Evolutionary conservation across 2,797 vertebrate genomes (phyloP), one percentile per base, ranked within the genome.

Genomic region (Ctenopoma multispine): DNA sequence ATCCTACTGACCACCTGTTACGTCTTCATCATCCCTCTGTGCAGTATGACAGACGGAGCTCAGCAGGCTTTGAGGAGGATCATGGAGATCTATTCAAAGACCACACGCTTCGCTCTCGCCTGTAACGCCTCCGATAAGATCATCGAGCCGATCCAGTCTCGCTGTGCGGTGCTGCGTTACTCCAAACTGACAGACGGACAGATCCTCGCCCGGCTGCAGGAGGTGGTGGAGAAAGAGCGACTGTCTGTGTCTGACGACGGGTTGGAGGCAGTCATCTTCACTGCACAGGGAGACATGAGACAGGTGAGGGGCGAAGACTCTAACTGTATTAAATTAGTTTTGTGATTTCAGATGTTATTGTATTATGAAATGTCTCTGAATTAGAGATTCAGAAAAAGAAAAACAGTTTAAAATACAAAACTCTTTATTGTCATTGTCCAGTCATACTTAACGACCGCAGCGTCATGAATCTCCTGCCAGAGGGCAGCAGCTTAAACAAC

Each of bases 51-150:
- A 0, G 98, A 99, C 9, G 98, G 98, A 9, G 98, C 98, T 4
- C 98, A 99, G 92, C 98, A 99, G 82, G 98, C 98, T 0, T 43
- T 99, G 73, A 95, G 98, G 77, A 95, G 98, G 82, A 99, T 98
- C 47, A 99, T 99, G 98, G 98, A 99, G 81, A 98, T 99, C 73
- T 99, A 99, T 89, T 99, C 97, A 5, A 99, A 98, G 86, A 99
- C 97, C 0, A 99, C 98, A 0, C 97, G 98, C 58, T 99, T 99
- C 0, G 97, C 98, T 0, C 94, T 99, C 0, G 98, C 98, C 0
- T 99, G 98, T 72, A 99, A 99, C 0, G 97, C 97, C 36, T 99
- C 98, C 0, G 97, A 99, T 80, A 98, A 97, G 81, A 99, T 99
- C 90, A 99, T 99, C 67, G 98, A 99, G 76, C 97, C 98, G 1